Evolutionary conservation across 1,140 invertebrate species (phyloP), one percentile per base, ranked within the genome.

Genomic region (Eubasilissa regina): DNA sequence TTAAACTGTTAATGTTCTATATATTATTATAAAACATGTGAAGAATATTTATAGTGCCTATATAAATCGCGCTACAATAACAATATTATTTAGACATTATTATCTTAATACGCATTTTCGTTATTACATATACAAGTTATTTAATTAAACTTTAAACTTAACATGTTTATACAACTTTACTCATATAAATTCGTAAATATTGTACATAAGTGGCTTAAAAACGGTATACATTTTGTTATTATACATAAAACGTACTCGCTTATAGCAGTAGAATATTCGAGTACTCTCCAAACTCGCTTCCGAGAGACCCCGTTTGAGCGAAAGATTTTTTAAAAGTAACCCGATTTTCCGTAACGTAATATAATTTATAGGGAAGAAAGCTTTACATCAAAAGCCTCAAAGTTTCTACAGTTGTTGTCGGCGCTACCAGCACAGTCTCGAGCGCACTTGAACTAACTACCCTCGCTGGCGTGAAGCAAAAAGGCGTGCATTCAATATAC

Each of bases 71-170:
- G n/a, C n/a, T n/a, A n/a, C n/a, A n/a, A n/a, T n/a, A n/a, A n/a
- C n/a, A n/a, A n/a, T 35, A 35, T 35, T 3, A 3, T 35, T 6
- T 35, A 35, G 6, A 35, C 25, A 3, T 35, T 35, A 35, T 35
- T 35, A 35, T 35, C 25, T 35, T 6, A 35, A 35, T 35, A 6
- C 25, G 1, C 6, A 1, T 35, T 35, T 35, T 51, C 45, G 11
- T 51, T n/a, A n/a, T n/a, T 13, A 1, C 11, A 51, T 15, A 68
- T n/a, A 8, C 51, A 70, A 70, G 17, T 70, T 70, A 48, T 51
- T 70, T 48, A 70, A 70, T 51, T 21, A 70, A 70, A 70, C 45
- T 53, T 53, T 53, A 7, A 51, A 53, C 21, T 70, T 70, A 25
- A 25, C 47, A 53, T 70, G 47, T 35, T 48, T 4, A 10, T 17